Evolutionary conservation across 1,140 invertebrate genomes (phyloP), one percentile per base, ranked within the genome.

Genomic region (Triops longicaudatus): DNA sequence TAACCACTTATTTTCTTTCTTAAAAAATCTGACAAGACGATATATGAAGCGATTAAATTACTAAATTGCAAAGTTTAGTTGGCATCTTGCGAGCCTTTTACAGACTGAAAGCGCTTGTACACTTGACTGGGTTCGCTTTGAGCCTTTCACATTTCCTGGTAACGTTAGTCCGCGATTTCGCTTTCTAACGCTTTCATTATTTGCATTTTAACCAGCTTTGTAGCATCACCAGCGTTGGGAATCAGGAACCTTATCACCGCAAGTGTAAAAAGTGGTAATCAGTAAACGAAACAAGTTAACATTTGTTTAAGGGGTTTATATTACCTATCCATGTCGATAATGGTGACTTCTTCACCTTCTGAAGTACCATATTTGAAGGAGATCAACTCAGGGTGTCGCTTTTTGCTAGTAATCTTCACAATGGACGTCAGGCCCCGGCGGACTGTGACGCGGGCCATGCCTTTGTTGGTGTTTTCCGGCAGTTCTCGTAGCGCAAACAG

Each of bases 361-460:
- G 90, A 89, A 37, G 90, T 88, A 17, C 94, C 94, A 82, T 96
- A 96, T 84, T 97, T 97, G 83, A 98, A 97, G 4, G 96, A 98
- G 78, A 99, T 98, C 78, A 98, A 85, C 84, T 98, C 94, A 0
- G 96, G 95, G 84, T 94, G 91, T 76, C 91, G 90, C 83, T 97
- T 96, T 83, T 96, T 95, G 11, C 94, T 96, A 1, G 96, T 98
- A 78, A 99, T 98, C 87, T 95, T 97, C 14, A 98, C 92, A 80
- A 98, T 95, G 50, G 91, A 92, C 14, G 92, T 92, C 73, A 99
- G 86, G 1, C 93, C 92, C 43, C 95, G 88, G 79, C 92, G 88
- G 0, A 94, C 92, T 79, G 94, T 91, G 2, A 98, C 89, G 82
- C 93, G 91, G 0, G 92, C 95, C 80, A 90, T 89, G 7, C 85